Percentiles rank a stretch among this genome's conserved stretches.
These are phyloP conservation scores for Mallotus villosus DNA, from an alignment of 2,797 vertebrate species.

Conservation along the genomic window DNA sequence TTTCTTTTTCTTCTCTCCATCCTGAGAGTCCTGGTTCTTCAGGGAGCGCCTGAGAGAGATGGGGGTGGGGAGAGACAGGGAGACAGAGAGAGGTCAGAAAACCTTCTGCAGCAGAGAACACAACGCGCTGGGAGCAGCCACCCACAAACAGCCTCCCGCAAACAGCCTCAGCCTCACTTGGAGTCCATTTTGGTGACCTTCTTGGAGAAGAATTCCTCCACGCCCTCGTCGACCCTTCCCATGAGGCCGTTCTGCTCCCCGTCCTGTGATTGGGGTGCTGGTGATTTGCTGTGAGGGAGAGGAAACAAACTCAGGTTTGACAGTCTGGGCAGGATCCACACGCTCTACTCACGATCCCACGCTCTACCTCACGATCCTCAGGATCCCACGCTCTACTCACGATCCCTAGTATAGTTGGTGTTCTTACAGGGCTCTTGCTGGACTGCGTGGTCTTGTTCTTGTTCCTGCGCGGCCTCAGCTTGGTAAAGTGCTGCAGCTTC, in stretches of 20 bases:
- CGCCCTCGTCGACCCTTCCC: conserved; percentile 95
- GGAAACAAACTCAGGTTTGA: not conserved
- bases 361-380: too few relatives aligned
- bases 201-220: conserved; percentile 97
- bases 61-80: not conserved
- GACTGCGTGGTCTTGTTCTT: conserved; percentile 93
- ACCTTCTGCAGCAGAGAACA: not conserved
- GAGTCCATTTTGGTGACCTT: conserved; percentile 92
- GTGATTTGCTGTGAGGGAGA: conserved; percentile 72
- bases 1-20: conserved; percentile 89
- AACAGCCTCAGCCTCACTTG: conserved; percentile 78
- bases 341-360: not conserved
- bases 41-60: conserved; percentile 73
- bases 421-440: conserved; percentile 85
- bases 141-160: not conserved
- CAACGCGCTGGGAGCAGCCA: not conserved
- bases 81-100: not conserved
- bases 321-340: not conserved
- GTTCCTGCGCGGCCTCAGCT: conserved; percentile 89
- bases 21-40: conserved; percentile 81
- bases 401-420: not conserved
- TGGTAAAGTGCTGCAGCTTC: conserved; percentile 96
- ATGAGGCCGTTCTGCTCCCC: conserved; percentile 95
- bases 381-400: too few relatives aligned
- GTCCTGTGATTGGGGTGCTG: conserved; percentile 77